Evolutionary conservation across 2,797 vertebrate species (phyloP).

Genomic region (Thaleichthys pacificus): DNA sequence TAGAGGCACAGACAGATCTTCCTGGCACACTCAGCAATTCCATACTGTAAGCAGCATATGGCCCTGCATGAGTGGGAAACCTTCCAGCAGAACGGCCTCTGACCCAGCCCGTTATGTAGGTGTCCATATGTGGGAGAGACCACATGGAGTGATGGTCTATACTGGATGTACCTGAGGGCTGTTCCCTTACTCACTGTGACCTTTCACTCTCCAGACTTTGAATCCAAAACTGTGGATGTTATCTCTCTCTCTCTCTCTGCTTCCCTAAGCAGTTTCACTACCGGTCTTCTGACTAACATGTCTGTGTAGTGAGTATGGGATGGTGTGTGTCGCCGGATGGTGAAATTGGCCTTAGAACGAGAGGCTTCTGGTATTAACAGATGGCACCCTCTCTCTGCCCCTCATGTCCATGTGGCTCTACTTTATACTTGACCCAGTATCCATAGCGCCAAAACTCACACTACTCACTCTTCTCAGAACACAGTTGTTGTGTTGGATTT

Average conservation of each 20-base stretch:
- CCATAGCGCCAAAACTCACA: conserved; percentile 57
- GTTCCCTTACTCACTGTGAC: conserved; percentile 36
- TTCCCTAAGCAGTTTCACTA: no score
- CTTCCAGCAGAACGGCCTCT: conserved; percentile 39
- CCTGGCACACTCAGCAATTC: conserved; percentile 43
- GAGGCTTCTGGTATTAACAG: conserved; percentile 72
- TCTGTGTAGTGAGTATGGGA: neutral
- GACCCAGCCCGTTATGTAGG: conserved; percentile 23
- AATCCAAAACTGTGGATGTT: neutral
- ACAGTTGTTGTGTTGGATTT: conserved; percentile 17
- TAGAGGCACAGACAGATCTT: conserved; percentile 32
- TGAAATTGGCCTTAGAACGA: conserved; percentile 62
- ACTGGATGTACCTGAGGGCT: conserved; percentile 39
- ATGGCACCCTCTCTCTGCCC: conserved; percentile 67
- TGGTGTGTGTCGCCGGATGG: conserved; percentile 61
- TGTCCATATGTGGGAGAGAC: conserved; percentile 46
- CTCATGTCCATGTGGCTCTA: conserved; percentile 66
- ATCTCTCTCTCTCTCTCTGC: neutral
- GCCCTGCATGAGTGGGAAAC: conserved; percentile 53
- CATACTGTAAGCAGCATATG: conserved; percentile 54
- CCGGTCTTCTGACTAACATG: no score
- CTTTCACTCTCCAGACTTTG: neutral
- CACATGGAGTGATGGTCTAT: conserved; percentile 55
- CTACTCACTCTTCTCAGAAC: conserved; percentile 40
- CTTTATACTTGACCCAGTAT: conserved; percentile 72